A percentile compares a stretch with the other conserved stretches of the same genome.
phyloP scores from a whole-genome alignment of 2,888 invertebrate genomes.

The Drosophila hamatofila region DNA sequence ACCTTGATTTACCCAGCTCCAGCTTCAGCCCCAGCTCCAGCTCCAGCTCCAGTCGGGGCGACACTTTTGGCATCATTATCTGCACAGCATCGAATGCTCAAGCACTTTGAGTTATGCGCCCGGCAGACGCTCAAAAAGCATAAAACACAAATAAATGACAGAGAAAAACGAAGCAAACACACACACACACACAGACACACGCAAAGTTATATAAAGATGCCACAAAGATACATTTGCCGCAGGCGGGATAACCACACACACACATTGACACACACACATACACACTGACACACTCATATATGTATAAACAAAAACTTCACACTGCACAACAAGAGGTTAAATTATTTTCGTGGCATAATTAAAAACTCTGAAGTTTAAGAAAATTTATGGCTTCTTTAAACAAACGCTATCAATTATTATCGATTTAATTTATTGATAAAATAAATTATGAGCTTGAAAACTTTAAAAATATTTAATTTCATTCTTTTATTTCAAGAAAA shows the following conservation, averaged over 20 bases:
- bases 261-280: background rate
- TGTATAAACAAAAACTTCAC: slow-evolving; percentile 2
- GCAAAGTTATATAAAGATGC: slow-evolving; percentile 19
- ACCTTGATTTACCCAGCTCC: slow-evolving; percentile 55
- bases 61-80: slow-evolving; percentile 80
- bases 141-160: slow-evolving; percentile 73
- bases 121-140: slow-evolving; percentile 71
- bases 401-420: slow-evolving; percentile 3
- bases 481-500: background rate
- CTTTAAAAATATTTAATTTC: background rate
- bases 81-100: slow-evolving; percentile 72
- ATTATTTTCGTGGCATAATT: slow-evolving; percentile 21
- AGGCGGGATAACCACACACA: slow-evolving; percentile 15
- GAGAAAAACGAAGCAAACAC: slow-evolving; percentile 50
- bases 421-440: background rate
- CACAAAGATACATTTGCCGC: slow-evolving; percentile 33
- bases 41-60: slow-evolving; percentile 33
- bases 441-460: background rate
- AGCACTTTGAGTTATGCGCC: slow-evolving; percentile 77
- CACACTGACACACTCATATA: slow-evolving; percentile 1
- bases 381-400: background rate
- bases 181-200: slow-evolving; percentile 25
- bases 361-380: background rate
- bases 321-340: slow-evolving; percentile 15
- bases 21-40: slow-evolving; percentile 4